Conservation (phyloP, 2,113 vertebrate genomes). For the Alces alces region DNA sequence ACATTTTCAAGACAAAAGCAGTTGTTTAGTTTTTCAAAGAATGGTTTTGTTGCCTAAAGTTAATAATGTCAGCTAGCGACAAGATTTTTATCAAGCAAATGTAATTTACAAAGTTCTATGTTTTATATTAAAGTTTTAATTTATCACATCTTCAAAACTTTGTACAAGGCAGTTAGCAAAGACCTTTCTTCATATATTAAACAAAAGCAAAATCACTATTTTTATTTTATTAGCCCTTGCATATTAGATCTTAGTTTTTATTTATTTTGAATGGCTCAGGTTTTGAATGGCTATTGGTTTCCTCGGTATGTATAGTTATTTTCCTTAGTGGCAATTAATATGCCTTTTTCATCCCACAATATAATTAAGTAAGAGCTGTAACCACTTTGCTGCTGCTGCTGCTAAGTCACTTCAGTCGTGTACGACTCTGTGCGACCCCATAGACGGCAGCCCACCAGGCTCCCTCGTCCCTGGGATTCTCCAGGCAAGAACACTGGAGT, state of each 20-base stretch:
- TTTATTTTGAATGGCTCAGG: neutral
- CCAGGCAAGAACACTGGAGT: too few relatives aligned
- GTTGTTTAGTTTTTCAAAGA: neutral
- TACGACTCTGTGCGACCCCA: too few relatives aligned
- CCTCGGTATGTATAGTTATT: neutral
- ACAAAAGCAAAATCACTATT: neutral
- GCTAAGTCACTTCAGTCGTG: too few relatives aligned
- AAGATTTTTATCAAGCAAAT: neutral
- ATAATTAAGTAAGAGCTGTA: neutral
- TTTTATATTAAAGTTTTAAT: neutral
- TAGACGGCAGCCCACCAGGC: too few relatives aligned
- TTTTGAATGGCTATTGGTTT: neutral
- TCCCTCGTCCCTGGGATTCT: too few relatives aligned
- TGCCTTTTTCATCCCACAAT: neutral
- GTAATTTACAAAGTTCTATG: neutral
- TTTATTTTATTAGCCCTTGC: neutral
- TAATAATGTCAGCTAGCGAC: fast-evolving
- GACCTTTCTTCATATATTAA: neutral
- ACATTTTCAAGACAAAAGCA: neutral
- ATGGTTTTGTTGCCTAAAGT: neutral
- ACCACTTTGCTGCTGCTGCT: neutral
- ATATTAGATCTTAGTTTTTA: neutral
- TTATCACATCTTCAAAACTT: neutral
- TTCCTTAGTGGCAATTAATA: neutral
- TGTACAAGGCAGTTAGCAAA: neutral